phyloP scores from a whole-genome alignment of 2,797 vertebrate genomes.

The Martes flavigula region DNA sequence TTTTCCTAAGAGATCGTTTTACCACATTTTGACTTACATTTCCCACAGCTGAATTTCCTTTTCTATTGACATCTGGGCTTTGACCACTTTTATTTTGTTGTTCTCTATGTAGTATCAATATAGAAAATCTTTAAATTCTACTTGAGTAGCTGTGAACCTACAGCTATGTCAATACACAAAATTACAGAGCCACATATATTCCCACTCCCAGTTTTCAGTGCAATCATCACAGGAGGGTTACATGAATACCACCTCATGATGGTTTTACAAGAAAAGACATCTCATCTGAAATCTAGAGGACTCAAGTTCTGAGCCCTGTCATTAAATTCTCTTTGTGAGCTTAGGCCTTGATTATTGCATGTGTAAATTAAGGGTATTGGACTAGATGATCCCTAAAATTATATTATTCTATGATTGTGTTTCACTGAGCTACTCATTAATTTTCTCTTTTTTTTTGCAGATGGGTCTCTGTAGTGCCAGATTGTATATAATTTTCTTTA shows the following conservation, averaged over 20 bases:
- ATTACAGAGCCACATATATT: not conserved
- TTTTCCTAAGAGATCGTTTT: not conserved
- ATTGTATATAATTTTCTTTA: slow-evolving; percentile 47
- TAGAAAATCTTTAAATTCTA: not conserved
- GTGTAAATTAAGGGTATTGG: not conserved
- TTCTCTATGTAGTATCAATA: not conserved
- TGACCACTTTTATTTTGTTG: not conserved
- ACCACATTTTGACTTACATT: not conserved
- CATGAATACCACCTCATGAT: not conserved
- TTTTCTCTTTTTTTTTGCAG: slow-evolving; percentile 36
- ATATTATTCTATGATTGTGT: not conserved
- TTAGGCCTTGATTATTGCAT: not conserved
- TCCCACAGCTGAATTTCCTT: not conserved
- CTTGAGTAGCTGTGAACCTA: not conserved
- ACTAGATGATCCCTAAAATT: not conserved
- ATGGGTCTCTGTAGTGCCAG: not conserved
- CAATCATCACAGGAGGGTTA: not conserved
- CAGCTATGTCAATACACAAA: not conserved
- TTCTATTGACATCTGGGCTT: not conserved
- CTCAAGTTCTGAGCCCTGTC: not conserved
- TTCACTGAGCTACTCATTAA: slow-evolving; percentile 25
- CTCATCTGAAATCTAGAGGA: not conserved
- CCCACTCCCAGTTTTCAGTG: not conserved
- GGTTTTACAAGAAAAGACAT: not conserved
- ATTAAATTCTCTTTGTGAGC: not conserved